phyloP scores from a whole-genome alignment of 2,113 vertebrate genomes.

The Dicrurus megarhynchus region DNA sequence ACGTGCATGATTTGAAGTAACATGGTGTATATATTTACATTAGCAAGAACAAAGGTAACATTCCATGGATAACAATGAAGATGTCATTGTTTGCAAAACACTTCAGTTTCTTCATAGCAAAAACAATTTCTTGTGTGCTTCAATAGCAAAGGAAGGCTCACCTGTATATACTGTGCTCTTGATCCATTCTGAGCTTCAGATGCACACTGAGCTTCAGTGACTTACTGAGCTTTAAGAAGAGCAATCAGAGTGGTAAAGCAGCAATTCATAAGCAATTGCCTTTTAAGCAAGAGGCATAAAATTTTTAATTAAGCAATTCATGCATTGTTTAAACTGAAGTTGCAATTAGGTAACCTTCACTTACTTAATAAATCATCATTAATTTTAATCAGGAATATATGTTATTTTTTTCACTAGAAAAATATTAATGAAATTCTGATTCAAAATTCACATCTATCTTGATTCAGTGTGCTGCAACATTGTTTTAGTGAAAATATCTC shows the following conservation, averaged over 20 bases:
- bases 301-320: slow-evolving; percentile 38
- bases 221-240: neutral
- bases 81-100: neutral
- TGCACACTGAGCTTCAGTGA: neutral
- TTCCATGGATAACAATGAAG: neutral
- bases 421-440: neutral
- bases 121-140: neutral
- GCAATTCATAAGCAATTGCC: neutral
- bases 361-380: slow-evolving; percentile 20
- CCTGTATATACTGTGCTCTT: neutral
- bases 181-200: neutral
- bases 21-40: neutral
- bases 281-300: slow-evolving; percentile 1
- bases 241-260: neutral
- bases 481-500: neutral
- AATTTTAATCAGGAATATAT: slow-evolving; percentile 31
- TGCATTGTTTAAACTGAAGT: slow-evolving; percentile 43
- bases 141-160: neutral
- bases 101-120: neutral
- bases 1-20: neutral
- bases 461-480: neutral
- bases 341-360: slow-evolving; percentile 4
- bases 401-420: slow-evolving; percentile 4
- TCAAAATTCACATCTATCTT: slow-evolving; percentile 16
- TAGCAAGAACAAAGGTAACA: neutral